A percentile compares a stretch with the other conserved stretches of the same genome.
phyloP scores from a whole-genome alignment of 2,797 vertebrate species.

The Esox lucius region DNA sequence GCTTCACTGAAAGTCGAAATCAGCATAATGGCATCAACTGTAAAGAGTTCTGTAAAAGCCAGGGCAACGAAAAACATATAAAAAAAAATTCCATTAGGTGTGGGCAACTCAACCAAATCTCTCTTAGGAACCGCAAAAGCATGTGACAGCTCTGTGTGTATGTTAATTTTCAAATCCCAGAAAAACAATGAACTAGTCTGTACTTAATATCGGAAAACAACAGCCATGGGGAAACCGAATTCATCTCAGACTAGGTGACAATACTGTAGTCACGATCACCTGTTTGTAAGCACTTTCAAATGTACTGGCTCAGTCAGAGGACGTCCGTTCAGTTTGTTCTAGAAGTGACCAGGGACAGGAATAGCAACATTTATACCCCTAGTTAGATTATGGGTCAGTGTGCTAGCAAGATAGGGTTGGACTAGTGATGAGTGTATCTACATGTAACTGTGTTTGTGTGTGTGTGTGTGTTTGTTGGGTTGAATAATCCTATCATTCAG shows the following conservation, averaged over 20 bases:
- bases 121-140: too few relatives aligned
- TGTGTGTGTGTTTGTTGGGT: not conserved
- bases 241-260: not conserved
- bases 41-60: too few relatives aligned
- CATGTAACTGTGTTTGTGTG: not conserved
- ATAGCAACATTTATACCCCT: not conserved
- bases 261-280: not conserved
- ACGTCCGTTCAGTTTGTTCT: not conserved
- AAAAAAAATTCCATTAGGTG: too few relatives aligned
- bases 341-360: conserved; percentile 1
- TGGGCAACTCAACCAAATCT: too few relatives aligned
- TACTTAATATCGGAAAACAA: not conserved
- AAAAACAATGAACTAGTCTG: not conserved
- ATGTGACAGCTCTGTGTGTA: too few relatives aligned
- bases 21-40: too few relatives aligned
- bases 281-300: not conserved
- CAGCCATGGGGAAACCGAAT: not conserved
- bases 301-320: not conserved
- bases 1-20: too few relatives aligned
- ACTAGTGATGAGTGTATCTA: not conserved
- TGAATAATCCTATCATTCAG: conserved; percentile 1
- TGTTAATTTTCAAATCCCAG: not conserved
- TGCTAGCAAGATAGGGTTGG: not conserved
- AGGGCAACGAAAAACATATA: too few relatives aligned
- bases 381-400: not conserved